Conservation (phyloP, 2,888 invertebrate genomes). For the Drosophila flavopinicola region DNA sequence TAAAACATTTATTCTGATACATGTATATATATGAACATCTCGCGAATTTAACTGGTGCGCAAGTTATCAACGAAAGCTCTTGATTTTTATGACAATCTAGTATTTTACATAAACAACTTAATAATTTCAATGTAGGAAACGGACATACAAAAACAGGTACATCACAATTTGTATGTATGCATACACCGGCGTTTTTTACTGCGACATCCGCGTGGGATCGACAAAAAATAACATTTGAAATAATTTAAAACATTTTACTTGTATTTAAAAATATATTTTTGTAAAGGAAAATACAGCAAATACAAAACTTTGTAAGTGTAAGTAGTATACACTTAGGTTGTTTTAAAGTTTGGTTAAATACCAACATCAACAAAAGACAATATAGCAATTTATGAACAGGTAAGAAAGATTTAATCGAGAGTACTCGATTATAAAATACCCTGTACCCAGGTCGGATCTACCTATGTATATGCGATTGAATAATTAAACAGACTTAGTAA, state of each 20-base stretch:
- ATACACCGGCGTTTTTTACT: background rate
- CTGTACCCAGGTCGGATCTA: conserved; percentile 6
- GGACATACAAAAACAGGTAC: too few species aligned
- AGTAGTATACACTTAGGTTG: conserved; percentile 58
- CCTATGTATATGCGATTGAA: conserved; percentile 20
- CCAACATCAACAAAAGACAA: conserved; percentile 54
- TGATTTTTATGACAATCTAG: too few species aligned
- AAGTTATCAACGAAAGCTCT: too few species aligned
- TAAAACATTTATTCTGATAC: too few species aligned
- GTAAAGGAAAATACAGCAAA: conserved; percentile 75
- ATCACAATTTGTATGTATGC: too few species aligned
- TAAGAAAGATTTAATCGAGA: conserved; percentile 4
- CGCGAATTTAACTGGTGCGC: too few species aligned
- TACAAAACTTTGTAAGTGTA: conserved; percentile 59
- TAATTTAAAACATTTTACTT: conserved; percentile 35
- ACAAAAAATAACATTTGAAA: conserved; percentile 8
- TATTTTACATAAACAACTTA: too few species aligned
- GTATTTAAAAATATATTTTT: conserved; percentile 72
- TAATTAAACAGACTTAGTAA: conserved; percentile 21
- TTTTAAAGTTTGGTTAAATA: conserved; percentile 50
- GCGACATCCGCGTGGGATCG: background rate
- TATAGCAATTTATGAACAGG: conserved; percentile 41
- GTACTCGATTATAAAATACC: background rate
- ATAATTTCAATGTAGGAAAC: too few species aligned
- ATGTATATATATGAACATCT: too few species aligned